Base-by-base conservation (phyloP, 2,113 vertebrate genomes). In the Ardeotis arabs region DNA sequence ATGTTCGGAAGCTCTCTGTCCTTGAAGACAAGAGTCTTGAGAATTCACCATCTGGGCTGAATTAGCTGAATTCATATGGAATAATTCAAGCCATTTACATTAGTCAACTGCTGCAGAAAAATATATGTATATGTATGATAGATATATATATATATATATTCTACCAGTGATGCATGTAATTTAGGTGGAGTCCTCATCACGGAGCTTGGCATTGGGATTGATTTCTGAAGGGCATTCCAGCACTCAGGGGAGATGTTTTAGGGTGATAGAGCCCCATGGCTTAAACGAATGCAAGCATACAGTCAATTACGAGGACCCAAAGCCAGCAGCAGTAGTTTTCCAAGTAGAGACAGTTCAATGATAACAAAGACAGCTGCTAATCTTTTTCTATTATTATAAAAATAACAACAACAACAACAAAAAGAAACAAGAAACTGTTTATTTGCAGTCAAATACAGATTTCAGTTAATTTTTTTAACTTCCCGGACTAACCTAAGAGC, bases 21-120 rank as follows among this genome's bases (percentile, higher is more conserved):
- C 62, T 86, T 77, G 78, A 94, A 93, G 50, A 83, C 28, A 76
- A 35, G 52, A 91, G 37, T 87, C 79, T 92, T 74, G 69, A 90
- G 35, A 85, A 93, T 77, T 95, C 63, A 67, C 87, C 59, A 88
- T 85, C 79, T 85, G 75, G 75, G 35, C 62, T 95, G 87, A 91
- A 85, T 83, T 85, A 83, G 24, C 41, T 66, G 49, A 80, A 93
- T 73, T 85, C 31, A 44, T 35, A 52, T 19, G 15, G 31, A 89
- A 66, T 60, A 91, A 69, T 85, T 94, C 28, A 73, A 89, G 45
- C 13, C 33, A 76, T 79, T 89, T 76, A 10, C 29, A 66, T 69
- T 53, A 94, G 58, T 84, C n/a, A 85, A 55, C 35, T 74, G n/a
- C 63, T 76, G 45, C 29, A 69, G 75, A 31, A 91, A 82, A 73